These are phyloP conservation scores for Drosophila imparisetae DNA, from an alignment of 2,888 invertebrate genomes.

Conservation along the genomic window DNA sequence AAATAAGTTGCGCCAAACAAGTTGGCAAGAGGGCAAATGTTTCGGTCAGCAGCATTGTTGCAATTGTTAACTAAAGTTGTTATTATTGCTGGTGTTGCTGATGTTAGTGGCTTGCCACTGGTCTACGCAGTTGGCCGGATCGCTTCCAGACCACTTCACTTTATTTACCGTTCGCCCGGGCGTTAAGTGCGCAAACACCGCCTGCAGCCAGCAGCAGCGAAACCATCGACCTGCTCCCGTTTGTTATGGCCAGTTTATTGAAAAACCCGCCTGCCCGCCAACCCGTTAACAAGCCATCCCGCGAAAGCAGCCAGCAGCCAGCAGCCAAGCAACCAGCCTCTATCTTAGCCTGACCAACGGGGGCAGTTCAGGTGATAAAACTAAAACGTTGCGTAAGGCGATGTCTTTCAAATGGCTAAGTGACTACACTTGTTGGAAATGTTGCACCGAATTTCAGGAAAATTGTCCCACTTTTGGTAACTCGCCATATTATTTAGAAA, in stretches of 20 bases:
- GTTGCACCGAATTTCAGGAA: too few relatives aligned
- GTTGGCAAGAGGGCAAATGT: constrained; percentile 46
- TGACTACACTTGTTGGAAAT: constrained; percentile 24
- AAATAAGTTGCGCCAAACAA: constrained; percentile 33
- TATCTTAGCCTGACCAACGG: constrained; percentile 6
- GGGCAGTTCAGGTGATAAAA: constrained; percentile 45
- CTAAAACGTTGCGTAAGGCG: constrained; percentile 47
- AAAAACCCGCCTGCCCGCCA: constrained; percentile 32
- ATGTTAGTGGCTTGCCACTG: constrained; percentile 19
- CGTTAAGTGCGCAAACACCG: constrained; percentile 63
- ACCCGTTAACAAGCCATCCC: too few relatives aligned
- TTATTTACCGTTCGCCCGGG: constrained; percentile 63
- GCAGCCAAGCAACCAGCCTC: constrained; percentile 4
- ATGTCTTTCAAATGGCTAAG: constrained; percentile 34
- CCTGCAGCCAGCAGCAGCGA: constrained; percentile 11
- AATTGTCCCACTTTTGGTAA: too few relatives aligned
- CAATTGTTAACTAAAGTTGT: constrained; percentile 15
- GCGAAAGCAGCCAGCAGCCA: too few relatives aligned
- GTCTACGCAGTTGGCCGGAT: constrained; percentile 40
- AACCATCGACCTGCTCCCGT: constrained; percentile 41
- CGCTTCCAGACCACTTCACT: constrained; percentile 75
- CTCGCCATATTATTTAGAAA: too few relatives aligned
- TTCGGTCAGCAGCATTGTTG: constrained; percentile 32
- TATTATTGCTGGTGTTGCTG: constrained; percentile 22
- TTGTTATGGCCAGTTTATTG: constrained; percentile 70